Percentiles rank a stretch among this genome's conserved stretches.
Evolutionary conservation across 2,888 invertebrate genomes (phyloP).

Genomic region (Idaea dimidiata): DNA sequence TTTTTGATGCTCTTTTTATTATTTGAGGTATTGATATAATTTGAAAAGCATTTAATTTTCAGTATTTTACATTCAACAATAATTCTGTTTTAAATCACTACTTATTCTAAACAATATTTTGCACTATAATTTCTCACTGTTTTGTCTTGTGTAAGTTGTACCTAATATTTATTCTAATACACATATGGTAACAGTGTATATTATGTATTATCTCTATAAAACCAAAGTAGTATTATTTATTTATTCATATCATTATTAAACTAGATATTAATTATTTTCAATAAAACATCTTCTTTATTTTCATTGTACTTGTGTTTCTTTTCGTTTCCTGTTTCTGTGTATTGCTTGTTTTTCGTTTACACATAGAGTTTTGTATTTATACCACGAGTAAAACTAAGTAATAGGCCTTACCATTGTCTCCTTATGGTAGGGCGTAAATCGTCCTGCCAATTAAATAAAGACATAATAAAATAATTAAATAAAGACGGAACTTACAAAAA

Average conservation of each 20-base stretch:
- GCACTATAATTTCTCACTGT: conserved; percentile 2
- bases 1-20: too few relatives aligned
- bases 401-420: too few relatives aligned
- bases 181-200: too few relatives aligned
- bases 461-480: too few relatives aligned
- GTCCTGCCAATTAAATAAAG: too few relatives aligned
- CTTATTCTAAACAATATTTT: background rate
- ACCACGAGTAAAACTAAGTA: background rate
- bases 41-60: background rate
- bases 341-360: conserved; percentile 29
- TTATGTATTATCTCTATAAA: conserved; percentile 1
- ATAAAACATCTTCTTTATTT: conserved; percentile 36
- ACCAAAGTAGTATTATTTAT: too few relatives aligned
- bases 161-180: conserved; percentile 7
- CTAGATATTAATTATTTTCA: conserved; percentile 12
- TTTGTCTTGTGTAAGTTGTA: conserved; percentile 4
- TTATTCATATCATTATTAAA: conserved; percentile 21
- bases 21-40: too few relatives aligned
- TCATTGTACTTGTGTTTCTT: conserved; percentile 38
- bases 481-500: too few relatives aligned
- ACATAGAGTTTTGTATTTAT: conserved; percentile 5
- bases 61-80: conserved; percentile 5
- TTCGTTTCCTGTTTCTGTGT: conserved; percentile 26
- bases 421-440: too few relatives aligned
- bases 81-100: background rate